Evolutionary conservation across 2,113 vertebrate species (phyloP).

Genomic region (Connochaetes taurinus): DNA sequence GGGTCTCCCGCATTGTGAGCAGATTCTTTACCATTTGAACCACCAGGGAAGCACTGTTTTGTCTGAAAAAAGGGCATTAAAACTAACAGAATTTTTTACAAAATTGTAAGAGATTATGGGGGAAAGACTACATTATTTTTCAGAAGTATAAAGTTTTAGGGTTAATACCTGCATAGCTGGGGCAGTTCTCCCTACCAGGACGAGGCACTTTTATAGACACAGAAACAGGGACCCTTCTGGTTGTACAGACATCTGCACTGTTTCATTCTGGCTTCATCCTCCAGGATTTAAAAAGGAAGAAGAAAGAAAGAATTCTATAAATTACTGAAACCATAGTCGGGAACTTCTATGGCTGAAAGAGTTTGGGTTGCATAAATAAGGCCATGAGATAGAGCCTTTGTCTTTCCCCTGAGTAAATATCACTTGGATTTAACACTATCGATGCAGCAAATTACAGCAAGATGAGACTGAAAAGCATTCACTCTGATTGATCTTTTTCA

Average conservation of each 20-base stretch:
- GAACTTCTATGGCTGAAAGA: not conserved
- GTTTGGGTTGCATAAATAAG: not conserved
- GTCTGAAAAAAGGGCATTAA: not conserved
- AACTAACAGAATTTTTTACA: not conserved
- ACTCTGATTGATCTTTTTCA: not conserved
- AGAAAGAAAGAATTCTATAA: not conserved
- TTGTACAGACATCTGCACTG: not conserved
- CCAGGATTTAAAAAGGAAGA: not conserved
- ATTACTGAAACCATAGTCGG: not conserved
- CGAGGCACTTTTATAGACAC: not conserved
- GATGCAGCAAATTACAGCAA: not conserved
- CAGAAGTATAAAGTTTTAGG: not conserved
- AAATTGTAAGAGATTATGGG: not conserved
- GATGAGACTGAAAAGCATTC: not conserved
- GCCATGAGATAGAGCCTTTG: not conserved
- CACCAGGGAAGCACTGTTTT: not conserved
- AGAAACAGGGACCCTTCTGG: not conserved
- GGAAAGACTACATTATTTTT: not conserved
- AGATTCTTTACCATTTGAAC: not conserved
- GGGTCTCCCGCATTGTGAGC: not conserved
- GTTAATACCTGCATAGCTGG: not conserved
- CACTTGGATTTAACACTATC: not conserved
- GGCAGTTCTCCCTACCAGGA: not conserved
- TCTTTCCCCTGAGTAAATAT: not conserved
- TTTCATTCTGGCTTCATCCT: not conserved